Conservation (phyloP, 1,140 invertebrate species). For the Leptinotarsa defecta region DNA sequence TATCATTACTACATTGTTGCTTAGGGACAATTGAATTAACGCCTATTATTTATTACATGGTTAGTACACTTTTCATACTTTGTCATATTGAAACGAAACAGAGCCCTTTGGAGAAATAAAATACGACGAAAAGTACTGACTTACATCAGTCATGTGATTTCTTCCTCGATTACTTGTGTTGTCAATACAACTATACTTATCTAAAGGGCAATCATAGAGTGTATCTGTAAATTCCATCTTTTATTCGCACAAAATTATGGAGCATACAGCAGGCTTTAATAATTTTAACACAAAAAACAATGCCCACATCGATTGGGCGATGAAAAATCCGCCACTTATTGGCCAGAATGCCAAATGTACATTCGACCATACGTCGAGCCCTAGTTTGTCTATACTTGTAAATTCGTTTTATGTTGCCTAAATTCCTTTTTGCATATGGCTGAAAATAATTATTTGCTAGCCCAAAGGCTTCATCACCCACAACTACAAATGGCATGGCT, state of each 20-base stretch:
- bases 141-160: background rate
- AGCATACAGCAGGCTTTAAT: slow-evolving; percentile 10
- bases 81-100: background rate
- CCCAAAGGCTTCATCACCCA: slow-evolving; percentile 27
- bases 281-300: background rate
- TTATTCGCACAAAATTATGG: slow-evolving; percentile 4
- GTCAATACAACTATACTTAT: no score
- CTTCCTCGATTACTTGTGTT: no score
- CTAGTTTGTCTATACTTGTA: background rate
- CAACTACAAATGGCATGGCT: slow-evolving; percentile 39
- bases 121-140: background rate
- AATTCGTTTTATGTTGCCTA: background rate
- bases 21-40: no score
- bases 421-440: background rate
- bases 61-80: background rate
- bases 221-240: background rate
- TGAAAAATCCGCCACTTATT: slow-evolving; percentile 21
- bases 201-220: background rate
- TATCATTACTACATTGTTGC: no score
- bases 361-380: background rate
- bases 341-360: background rate
- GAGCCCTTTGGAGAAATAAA: background rate
- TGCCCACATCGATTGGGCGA: slow-evolving; percentile 2
- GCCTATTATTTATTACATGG: no score
- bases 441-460: background rate